Percentiles rank a stretch among this genome's conserved stretches.
Conservation (phyloP, 2,113 vertebrate genomes). For the Serilophus lunatus region DNA sequence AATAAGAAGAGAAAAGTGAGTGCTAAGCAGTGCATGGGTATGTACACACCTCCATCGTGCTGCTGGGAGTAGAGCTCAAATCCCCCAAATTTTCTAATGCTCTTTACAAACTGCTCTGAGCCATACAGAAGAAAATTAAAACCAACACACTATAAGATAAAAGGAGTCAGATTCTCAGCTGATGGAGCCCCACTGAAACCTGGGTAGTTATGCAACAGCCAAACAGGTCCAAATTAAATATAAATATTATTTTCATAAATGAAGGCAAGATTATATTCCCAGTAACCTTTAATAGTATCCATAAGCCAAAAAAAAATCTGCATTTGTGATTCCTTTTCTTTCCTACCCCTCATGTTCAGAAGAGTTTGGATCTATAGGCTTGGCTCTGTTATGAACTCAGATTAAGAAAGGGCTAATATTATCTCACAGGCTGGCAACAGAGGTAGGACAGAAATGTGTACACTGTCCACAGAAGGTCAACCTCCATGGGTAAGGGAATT, state of each 20-base stretch:
- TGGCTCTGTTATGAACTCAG: neutral
- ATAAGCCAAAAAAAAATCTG: neutral
- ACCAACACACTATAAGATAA: neutral
- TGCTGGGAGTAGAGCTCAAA: neutral
- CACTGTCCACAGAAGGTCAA: neutral
- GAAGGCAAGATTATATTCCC: neutral
- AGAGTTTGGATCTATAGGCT: neutral
- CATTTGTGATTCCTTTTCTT: neutral
- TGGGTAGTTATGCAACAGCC: neutral
- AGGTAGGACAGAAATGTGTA: neutral
- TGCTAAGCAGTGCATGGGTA: neutral
- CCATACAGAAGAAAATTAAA: neutral
- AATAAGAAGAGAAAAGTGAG: neutral
- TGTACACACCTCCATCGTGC: rapidly evolving
- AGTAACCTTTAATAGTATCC: neutral
- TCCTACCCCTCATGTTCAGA: neutral
- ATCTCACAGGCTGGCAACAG: neutral
- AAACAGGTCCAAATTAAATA: neutral
- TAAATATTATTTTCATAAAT: neutral
- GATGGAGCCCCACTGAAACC: neutral
- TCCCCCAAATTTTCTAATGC: neutral
- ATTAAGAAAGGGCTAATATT: neutral
- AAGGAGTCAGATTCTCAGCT: neutral
- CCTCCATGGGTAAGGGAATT: neutral
- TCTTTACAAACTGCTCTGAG: neutral